Evolutionary conservation across 2,888 invertebrate species (phyloP).

Genomic region (Bellardia bayeri): DNA sequence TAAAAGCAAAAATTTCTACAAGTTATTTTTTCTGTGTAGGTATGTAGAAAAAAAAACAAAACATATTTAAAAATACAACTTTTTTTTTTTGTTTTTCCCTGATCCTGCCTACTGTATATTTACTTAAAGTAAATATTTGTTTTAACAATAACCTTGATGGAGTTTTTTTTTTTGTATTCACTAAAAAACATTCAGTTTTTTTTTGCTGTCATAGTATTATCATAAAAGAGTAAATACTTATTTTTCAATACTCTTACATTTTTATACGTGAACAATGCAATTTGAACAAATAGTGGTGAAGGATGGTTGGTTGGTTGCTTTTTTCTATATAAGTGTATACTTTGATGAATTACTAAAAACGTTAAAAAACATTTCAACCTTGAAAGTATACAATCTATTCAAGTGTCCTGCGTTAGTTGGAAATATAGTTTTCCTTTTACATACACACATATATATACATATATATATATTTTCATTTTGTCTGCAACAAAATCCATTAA

Average conservation of each 20-base stretch:
- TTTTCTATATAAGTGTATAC: constrained; percentile 36
- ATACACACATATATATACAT: no score
- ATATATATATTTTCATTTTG: neutral
- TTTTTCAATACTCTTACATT: constrained; percentile 30
- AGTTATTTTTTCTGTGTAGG: neutral
- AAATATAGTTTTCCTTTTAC: constrained; percentile 21
- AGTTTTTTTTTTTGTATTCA: constrained; percentile 19
- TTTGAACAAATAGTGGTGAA: constrained; percentile 37
- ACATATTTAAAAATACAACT: neutral
- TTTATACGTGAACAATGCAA: constrained; percentile 14
- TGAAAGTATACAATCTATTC: constrained; percentile 51
- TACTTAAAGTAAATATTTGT: neutral
- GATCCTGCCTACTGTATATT: neutral
- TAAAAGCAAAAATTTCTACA: constrained; percentile 4
- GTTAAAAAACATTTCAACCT: constrained; percentile 58
- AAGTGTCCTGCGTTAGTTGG: constrained; percentile 55
- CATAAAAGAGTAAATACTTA: constrained; percentile 38
- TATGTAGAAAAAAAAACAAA: neutral
- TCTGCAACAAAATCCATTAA: constrained; percentile 54
- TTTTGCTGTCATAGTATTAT: neutral
- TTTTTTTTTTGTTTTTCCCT: neutral
- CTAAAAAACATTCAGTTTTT: constrained; percentile 2
- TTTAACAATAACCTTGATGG: constrained; percentile 53
- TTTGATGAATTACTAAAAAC: constrained; percentile 64
- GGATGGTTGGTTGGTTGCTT: neutral